Evolutionary conservation across 2,113 vertebrate species (phyloP).

Genomic region (Bungarus multicinctus): DNA sequence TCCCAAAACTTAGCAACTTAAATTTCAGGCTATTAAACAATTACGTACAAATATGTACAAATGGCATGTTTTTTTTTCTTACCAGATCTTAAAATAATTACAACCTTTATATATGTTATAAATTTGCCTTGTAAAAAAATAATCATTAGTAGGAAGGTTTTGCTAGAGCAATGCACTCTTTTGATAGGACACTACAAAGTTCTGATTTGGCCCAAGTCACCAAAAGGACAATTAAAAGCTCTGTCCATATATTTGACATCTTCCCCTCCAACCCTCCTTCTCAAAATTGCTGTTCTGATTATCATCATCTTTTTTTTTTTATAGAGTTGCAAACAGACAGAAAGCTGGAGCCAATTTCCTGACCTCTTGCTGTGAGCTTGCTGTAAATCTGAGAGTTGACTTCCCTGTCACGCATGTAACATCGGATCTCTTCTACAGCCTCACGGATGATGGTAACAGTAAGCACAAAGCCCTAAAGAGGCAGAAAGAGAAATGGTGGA

Average conservation of each 20-base stretch:
- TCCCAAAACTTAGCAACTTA: neutral
- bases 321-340: constrained; percentile 36
- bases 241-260: neutral
- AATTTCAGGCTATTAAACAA: neutral
- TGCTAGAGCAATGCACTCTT: fast-evolving
- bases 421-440: constrained; percentile 92
- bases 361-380: constrained; percentile 93
- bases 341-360: constrained; percentile 43
- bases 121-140: neutral
- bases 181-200: fast-evolving
- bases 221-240: neutral
- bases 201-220: neutral
- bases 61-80: neutral
- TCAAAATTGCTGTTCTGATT: constrained; percentile 43
- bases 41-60: neutral
- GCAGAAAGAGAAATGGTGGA: neutral
- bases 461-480: constrained; percentile 87
- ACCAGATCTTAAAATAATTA: neutral
- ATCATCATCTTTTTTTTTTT: constrained; percentile 30
- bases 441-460: constrained; percentile 89
- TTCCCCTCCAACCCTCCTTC: neutral
- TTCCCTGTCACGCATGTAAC: constrained; percentile 92
- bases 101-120: neutral
- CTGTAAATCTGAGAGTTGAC: constrained; percentile 99
- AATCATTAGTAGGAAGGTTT: neutral